Conservation (phyloP, 2,888 invertebrate species). For the Erynnis tages region DNA sequence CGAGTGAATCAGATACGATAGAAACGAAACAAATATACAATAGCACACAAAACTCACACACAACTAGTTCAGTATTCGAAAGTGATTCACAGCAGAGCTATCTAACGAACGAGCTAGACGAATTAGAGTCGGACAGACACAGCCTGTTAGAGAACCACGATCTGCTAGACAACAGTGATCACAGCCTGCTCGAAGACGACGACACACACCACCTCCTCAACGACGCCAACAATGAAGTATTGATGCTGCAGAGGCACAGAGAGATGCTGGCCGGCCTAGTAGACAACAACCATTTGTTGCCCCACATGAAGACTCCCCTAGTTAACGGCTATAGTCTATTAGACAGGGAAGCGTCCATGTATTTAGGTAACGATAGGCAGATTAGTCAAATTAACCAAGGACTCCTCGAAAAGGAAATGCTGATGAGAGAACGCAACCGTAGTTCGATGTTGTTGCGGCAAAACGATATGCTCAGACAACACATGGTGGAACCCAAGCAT, state of each 20-base stretch:
- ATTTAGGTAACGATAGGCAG: constrained; percentile 66
- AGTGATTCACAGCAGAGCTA: constrained; percentile 58
- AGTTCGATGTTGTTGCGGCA: constrained; percentile 68
- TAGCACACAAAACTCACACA: constrained; percentile 32
- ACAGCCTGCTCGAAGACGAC: constrained; percentile 69
- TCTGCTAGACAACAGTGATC: constrained; percentile 70
- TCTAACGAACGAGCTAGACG: constrained; percentile 68
- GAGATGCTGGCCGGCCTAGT: constrained; percentile 67
- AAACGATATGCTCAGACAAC: constrained; percentile 67
- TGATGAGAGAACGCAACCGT: constrained; percentile 60
- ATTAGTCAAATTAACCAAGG: constrained; percentile 68
- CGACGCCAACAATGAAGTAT: constrained; percentile 60
- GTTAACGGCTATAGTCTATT: constrained; percentile 67
- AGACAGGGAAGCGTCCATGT: constrained; percentile 58
- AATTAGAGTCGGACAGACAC: constrained; percentile 75
- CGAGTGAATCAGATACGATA: constrained; percentile 48
- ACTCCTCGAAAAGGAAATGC: constrained; percentile 63
- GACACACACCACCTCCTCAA: constrained; percentile 64
- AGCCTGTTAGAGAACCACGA: constrained; percentile 74
- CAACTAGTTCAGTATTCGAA: constrained; percentile 57
- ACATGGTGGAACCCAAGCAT: constrained; percentile 67
- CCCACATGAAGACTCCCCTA: constrained; percentile 60
- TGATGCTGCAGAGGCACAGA: constrained; percentile 68
- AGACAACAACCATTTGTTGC: constrained; percentile 61
- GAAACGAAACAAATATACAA: constrained; percentile 38